Evolutionary conservation across 2,888 invertebrate species (phyloP), one percentile per base, ranked within the genome.

Genomic region (Portevinia maculata): DNA sequence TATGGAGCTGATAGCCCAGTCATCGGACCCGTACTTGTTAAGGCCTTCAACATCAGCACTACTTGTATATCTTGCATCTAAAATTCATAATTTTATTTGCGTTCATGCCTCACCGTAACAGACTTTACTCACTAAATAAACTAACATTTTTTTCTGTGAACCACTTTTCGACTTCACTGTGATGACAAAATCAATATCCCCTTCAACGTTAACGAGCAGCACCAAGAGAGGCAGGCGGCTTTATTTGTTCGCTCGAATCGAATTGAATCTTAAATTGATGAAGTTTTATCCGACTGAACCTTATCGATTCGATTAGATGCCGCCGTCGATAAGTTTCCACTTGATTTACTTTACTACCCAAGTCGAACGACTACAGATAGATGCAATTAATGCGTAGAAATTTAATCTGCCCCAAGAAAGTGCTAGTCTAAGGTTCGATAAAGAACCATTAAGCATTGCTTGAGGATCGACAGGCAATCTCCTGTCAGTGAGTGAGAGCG

Each of bases 351-450:
- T 57, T 52, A 65, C 53, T 34, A 62, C 52, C 41, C 8, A 1
- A 19, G 34, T 3, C 34, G 24, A 48, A 9, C 28, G 17, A 28
- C 48, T 50, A 73, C 83, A 67, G 73, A 71, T 41, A 55, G 46
- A 60, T 73, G 78, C 71, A 83, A 83, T 83, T 83, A 83, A 83
- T 83, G 83, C 76, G 71, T 71, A 46, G 67, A 83, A 78, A 78
- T 67, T 67, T 78, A 83, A 83, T 83, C 55, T 48, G 75, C 79
- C 79, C 39, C 79, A 74, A 74, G 74, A 74, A 73, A 69, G 50
- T 46, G 57, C 60, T 24, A 13, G 32, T 65, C 28, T 30, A 32
- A 52, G 75, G 75, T 59, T 30, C 75, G 64, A 81, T 81, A 81
- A 81, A 81, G 75, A 81, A 81, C 75, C 75, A 81, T 70, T 75